phyloP scores from a whole-genome alignment of 92 coral and sea anemone genomes.

The Porites lobata region DNA sequence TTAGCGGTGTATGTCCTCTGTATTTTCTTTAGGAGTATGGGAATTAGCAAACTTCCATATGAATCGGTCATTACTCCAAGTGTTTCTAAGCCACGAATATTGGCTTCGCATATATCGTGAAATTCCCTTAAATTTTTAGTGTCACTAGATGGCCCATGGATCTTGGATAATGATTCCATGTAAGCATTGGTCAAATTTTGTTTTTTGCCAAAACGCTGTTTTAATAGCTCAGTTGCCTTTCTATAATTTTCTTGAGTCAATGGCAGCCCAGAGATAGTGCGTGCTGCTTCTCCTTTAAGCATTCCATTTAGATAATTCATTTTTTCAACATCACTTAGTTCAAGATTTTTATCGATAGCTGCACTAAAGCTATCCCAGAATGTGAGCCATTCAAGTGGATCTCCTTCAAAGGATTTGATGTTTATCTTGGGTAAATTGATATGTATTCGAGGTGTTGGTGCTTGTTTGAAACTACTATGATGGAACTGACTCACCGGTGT shows the following conservation, averaged over 20 bases:
- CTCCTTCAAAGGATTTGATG: constrained; percentile 55
- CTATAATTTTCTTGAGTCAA: constrained; percentile 66
- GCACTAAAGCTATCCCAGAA: constrained; percentile 72
- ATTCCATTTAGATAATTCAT: constrained; percentile 45
- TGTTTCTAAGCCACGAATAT: constrained; percentile 74
- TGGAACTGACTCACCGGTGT: constrained; percentile 56
- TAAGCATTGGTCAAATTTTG: constrained; percentile 71
- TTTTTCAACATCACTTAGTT: constrained; percentile 48
- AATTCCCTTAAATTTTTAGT: constrained; percentile 55
- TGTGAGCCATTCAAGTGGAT: constrained; percentile 66
- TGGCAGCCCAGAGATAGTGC: constrained; percentile 68
- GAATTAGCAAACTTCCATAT: constrained; percentile 64
- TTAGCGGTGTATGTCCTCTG: constrained; percentile 14
- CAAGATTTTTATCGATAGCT: constrained; percentile 44
- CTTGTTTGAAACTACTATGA: constrained; percentile 25
- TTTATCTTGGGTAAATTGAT: constrained; percentile 59
- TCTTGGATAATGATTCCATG: constrained; percentile 76
- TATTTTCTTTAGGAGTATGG: constrained; percentile 63
- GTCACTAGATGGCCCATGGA: constrained; percentile 59
- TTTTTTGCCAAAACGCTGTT: constrained; percentile 73
- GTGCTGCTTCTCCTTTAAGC: constrained; percentile 68
- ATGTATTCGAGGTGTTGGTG: constrained; percentile 19
- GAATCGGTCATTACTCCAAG: constrained; percentile 63
- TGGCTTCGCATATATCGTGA: constrained; percentile 67
- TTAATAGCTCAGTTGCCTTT: constrained; percentile 71